phyloP scores from a whole-genome alignment of 1,140 invertebrate genomes.

The Microplitis demolitor region DNA sequence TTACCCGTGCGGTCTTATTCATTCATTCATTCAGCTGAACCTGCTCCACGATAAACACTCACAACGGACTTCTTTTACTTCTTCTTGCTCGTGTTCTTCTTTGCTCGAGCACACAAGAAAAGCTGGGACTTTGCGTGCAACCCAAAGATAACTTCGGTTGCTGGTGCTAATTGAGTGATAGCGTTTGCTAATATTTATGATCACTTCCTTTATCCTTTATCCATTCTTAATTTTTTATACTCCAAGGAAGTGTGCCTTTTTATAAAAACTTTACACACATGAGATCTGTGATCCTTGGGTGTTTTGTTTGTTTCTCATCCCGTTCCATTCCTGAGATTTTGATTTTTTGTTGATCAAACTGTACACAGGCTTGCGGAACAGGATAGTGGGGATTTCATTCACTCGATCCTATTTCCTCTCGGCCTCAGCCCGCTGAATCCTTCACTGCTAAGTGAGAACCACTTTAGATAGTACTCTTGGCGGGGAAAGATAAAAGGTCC shows the following conservation, averaged over 20 bases:
- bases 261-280: not conserved
- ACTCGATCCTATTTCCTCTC: slow-evolving; percentile 16
- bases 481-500: slow-evolving; percentile 32
- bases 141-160: slow-evolving; percentile 30
- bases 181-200: slow-evolving; percentile 33
- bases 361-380: not conserved
- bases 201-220: slow-evolving; percentile 25
- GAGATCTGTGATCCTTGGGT: no score
- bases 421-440: slow-evolving; percentile 17
- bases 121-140: slow-evolving; percentile 29
- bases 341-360: not conserved
- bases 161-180: slow-evolving; percentile 35
- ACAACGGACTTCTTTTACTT: not conserved
- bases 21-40: slow-evolving; percentile 24
- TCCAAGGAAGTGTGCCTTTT: slow-evolving; percentile 1
- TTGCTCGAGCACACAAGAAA: not conserved
- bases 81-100: not conserved
- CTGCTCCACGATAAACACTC: slow-evolving; percentile 31
- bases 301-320: slow-evolving; percentile 1
- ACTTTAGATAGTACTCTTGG: slow-evolving; percentile 34
- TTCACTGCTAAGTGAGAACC: slow-evolving; percentile 35
- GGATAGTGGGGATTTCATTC: slow-evolving; percentile 16
- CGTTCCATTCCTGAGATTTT: not conserved
- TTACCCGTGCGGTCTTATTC: slow-evolving; percentile 14
- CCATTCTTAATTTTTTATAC: slow-evolving; percentile 2